Evolutionary conservation across 1,140 invertebrate species (phyloP).

Genomic region (Babylonia areolata): DNA sequence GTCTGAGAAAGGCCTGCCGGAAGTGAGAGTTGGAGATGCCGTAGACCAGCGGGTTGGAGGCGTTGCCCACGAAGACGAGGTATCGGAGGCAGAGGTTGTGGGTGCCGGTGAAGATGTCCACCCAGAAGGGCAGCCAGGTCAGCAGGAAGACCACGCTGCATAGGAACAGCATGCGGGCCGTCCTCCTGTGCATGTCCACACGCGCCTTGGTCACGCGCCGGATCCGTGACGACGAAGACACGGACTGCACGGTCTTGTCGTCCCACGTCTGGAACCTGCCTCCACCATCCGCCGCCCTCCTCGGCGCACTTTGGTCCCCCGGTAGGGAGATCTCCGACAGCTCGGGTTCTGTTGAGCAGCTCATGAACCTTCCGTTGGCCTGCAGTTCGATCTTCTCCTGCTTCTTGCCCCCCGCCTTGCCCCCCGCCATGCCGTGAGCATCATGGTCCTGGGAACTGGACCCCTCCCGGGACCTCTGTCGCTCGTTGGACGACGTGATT

Average conservation of each 20-base stretch:
- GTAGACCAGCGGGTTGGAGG: constrained; percentile 65
- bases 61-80: constrained; percentile 63
- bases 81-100: constrained; percentile 59
- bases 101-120: constrained; percentile 63
- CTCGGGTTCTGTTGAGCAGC: not conserved
- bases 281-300: no score
- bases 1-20: constrained; percentile 45
- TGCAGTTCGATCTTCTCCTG: not conserved
- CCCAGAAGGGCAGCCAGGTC: constrained; percentile 68
- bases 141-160: constrained; percentile 65
- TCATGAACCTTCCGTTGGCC: not conserved
- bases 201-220: constrained; percentile 23
- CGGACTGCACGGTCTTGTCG: not conserved
- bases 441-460: not conserved
- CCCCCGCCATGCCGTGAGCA: not conserved
- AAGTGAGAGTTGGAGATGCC: constrained; percentile 64
- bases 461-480: not conserved
- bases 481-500: constrained; percentile 3
- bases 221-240: not conserved
- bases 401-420: not conserved
- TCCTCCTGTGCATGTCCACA: constrained; percentile 44
- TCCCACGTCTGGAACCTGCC: not conserved
- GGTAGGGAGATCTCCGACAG: not conserved
- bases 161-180: constrained; percentile 66
- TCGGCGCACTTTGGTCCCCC: not conserved